These are phyloP conservation scores for Miichthys miiuy DNA, from an alignment of 2,797 vertebrate genomes.

Conservation along the genomic window DNA sequence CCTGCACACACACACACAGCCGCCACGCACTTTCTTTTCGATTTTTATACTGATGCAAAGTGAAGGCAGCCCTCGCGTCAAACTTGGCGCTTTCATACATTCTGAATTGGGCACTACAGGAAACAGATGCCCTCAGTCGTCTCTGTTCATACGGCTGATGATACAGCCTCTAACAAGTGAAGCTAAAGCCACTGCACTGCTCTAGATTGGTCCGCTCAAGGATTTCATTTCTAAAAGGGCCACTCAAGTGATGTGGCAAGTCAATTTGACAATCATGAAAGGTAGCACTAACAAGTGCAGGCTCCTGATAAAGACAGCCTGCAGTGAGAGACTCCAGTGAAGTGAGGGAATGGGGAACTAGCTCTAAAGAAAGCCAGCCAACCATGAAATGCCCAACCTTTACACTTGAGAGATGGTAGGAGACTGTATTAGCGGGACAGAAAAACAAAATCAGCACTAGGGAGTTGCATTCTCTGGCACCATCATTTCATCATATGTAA, in stretches of 20 bases:
- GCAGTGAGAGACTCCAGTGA: constrained; percentile 71
- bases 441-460: constrained; percentile 44
- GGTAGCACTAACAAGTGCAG: constrained; percentile 77
- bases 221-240: constrained; percentile 67
- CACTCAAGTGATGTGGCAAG: constrained; percentile 77
- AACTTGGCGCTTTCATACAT: constrained; percentile 31
- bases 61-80: constrained; percentile 45
- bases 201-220: constrained; percentile 57
- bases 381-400: constrained; percentile 80
- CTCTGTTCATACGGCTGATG: constrained; percentile 37
- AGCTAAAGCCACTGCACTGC: constrained; percentile 44
- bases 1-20: constrained; percentile 8
- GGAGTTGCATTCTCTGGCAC: constrained; percentile 63
- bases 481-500: constrained; percentile 67
- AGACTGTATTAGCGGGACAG: constrained; percentile 59
- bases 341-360: constrained; percentile 61
- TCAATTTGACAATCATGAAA: constrained; percentile 84
- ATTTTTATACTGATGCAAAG: constrained; percentile 55
- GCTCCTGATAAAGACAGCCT: constrained; percentile 77
- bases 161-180: constrained; percentile 60
- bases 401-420: constrained; percentile 66
- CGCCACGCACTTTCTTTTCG: constrained; percentile 13
- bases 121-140: constrained; percentile 56
- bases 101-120: constrained; percentile 44
- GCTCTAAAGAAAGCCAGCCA: constrained; percentile 75